Evolutionary conservation across 1,140 invertebrate species (phyloP), one percentile per base, ranked within the genome.

Genomic region (Frieseomelitta varia): DNA sequence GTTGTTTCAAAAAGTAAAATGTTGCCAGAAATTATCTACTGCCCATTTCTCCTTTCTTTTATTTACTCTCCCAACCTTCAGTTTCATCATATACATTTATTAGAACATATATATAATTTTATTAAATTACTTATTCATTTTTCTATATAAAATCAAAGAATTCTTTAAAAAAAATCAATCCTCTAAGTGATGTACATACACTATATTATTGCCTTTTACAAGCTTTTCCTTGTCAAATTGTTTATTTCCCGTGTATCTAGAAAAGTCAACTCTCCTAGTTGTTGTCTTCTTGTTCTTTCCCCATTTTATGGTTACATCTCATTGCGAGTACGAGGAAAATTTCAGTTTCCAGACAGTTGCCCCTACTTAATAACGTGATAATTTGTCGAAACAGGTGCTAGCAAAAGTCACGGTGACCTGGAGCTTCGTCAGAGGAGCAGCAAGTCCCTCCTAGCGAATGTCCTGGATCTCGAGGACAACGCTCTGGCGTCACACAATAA

Each of bases 371-470:
- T 8, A 8, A 47, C 39, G 39, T 6, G 4, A n/a, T 14, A 27
- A 67, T 58, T 21, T 47, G 14, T 34, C 19, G 39, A 11, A 74
- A 14, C 79, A 94, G 95, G 94, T 85, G 91, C 94, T 76, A 94
- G 96, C 79, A 97, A 97, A 93, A 96, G 96, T 77, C 96, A 94
- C 81, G 93, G 95, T 61, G 97, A 97, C 90, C 93, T 97, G 87
- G 96, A 97, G 92, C 94, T 97, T 88, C 96, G 96, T 89, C 97
- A 97, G 90, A 95, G 96, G 78, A 97, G 96, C 81, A 97, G 96
- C 88, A 98, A 98, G 95, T 98, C 98, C 91, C 96, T 99, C 81
- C 95, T 99, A 91, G 98, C 98, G 87, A 99, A 99, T 95, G 98
- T 99, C 89, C 96, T 99, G 93, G 97, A 98, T 94, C 97, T 98